Conservation (phyloP, 2,888 invertebrate genomes). For the Tortrix viridana region DNA sequence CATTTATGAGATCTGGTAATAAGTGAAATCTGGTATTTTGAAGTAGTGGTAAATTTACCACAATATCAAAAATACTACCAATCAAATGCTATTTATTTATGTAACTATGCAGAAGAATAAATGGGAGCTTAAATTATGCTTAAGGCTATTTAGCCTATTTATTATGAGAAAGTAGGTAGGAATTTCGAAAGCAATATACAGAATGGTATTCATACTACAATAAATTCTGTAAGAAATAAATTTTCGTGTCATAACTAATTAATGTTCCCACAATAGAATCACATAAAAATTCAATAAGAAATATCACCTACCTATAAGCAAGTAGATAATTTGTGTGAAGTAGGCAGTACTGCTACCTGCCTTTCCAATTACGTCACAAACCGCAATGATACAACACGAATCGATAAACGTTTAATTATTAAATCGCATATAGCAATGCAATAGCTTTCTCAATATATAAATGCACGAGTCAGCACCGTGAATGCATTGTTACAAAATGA, state of each 20-base stretch:
- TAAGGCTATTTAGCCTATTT: no score
- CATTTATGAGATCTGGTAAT: no score
- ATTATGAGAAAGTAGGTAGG: no score
- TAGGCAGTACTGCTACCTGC: constrained; percentile 11
- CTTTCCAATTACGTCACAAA: constrained; percentile 30
- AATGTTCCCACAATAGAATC: not conserved
- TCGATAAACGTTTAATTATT: constrained; percentile 22
- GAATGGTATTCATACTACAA: no score
- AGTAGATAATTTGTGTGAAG: constrained; percentile 8
- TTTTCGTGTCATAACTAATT: not conserved
- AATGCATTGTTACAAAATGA: constrained; percentile 43
- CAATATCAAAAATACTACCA: no score
- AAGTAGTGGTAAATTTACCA: no score
- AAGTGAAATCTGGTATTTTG: no score
- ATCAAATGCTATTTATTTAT: no score
- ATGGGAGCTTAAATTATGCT: no score
- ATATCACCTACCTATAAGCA: not conserved
- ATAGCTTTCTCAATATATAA: constrained; percentile 14
- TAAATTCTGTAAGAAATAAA: no score
- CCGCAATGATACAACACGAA: constrained; percentile 25
- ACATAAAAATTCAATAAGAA: not conserved
- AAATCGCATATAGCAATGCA: constrained; percentile 21
- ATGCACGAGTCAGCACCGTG: constrained; percentile 3
- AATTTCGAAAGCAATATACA: no score
- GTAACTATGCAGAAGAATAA: no score